Conservation (phyloP, 2,113 vertebrate genomes). For the Tragelaphus strepsiceros region DNA sequence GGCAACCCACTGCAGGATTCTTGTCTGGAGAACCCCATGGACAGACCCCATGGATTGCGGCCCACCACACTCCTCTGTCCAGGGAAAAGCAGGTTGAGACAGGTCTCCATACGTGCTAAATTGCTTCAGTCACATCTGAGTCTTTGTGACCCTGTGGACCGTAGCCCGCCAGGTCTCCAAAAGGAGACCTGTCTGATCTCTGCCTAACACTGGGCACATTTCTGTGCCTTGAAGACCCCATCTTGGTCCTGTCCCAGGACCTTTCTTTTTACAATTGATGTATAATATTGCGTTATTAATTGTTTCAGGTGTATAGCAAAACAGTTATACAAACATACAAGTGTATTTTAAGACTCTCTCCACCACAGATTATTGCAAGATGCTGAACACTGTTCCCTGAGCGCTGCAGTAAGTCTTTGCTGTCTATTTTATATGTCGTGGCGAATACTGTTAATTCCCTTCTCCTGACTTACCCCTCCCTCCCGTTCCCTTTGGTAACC, state of each 20-base stretch:
- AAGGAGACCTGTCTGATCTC: neutral
- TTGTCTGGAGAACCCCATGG: neutral
- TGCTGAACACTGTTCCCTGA: accelerated
- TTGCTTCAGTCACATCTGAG: too few species aligned
- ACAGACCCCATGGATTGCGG: neutral
- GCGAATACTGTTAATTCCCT: too few species aligned
- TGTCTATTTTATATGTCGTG: neutral
- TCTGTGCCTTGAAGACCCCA: neutral
- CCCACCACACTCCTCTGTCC: too few species aligned
- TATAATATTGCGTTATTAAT: neutral
- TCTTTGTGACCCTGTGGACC: too few species aligned
- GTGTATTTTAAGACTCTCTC: neutral
- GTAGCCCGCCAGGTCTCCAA: too few species aligned
- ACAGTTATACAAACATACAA: neutral
- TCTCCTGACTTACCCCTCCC: neutral
- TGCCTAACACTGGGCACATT: neutral
- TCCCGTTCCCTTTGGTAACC: neutral
- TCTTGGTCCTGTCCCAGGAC: too few species aligned
- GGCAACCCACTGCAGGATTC: neutral
- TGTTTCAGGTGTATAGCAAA: neutral
- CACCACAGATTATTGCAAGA: neutral
- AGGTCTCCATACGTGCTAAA: too few species aligned
- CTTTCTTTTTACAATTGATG: neutral
- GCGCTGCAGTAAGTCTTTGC: neutral
- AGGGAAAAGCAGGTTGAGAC: too few species aligned